Evolutionary conservation across 2,113 vertebrate genomes (phyloP), one percentile per base, ranked within the genome.

Genomic region (Silurus asotus): DNA sequence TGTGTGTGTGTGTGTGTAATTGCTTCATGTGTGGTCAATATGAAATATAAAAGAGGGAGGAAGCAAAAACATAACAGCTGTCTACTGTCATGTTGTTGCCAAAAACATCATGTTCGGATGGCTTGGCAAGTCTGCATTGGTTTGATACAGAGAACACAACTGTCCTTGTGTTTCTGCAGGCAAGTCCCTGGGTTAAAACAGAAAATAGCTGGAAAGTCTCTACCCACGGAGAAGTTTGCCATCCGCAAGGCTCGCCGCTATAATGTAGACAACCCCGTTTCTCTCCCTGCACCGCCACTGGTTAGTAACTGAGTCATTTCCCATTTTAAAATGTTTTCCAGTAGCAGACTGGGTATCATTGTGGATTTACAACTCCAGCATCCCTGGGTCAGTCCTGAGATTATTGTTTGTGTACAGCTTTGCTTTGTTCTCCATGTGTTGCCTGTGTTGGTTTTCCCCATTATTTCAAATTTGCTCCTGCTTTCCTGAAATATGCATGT

Each of bases 171-270:
- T 64, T 85, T 80, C 69, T 94, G 65, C 93, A 99, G 98, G 91
- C 95, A 96, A 86, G 97, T 99, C 53, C 96, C 96, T 62, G 94
- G 94, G 59, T 92, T 99, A 90, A 99, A 99, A 93, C 96, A 99
- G 94, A 99, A 99, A 94, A 99, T 99, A 84, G 98, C 98, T n/a
- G 98, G 98, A 81, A 99, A 99, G 89, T 99, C 98, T 87, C 93
- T 99, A 85, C 98, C 98, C 70, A 99, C 98, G 0, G 98, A 99
- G 92, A 99, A 99, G 94, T 99, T 99, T 94, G 98, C 97, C 4
- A 98, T 99, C 92, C 94, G 97, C 82, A 99, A 99, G 92, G 96
- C 97, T 10, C 95, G 97, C 5, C 95, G 97, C 14, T 99, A 99
- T 87, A 95, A 97, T 67, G 91, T 93, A 65, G 93, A 96, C 87